Base-by-base conservation (phyloP, 2,888 invertebrate species). In the Bellardia pandia region DNA sequence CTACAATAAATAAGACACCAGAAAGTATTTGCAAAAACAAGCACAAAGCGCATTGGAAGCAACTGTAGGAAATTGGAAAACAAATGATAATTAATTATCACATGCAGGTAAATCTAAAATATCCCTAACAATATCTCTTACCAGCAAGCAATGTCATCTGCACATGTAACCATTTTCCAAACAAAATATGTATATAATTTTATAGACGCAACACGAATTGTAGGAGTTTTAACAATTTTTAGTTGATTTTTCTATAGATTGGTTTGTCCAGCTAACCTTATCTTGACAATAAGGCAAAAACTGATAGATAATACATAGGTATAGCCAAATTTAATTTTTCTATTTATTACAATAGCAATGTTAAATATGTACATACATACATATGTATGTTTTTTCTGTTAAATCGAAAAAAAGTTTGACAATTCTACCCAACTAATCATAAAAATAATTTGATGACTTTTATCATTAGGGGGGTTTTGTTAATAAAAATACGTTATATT, bases 121-220 rank as follows among this genome's bases (percentile, higher is more conserved):
- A 14, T 1, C n/a, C 9, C n/a, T 9, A 56, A 56, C 8, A n/a
- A 58, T 6, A 58, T 14, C 13, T 33, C 69, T 37, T 71, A 71
- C 69, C 69, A 71, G 51, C 53, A 71, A 2, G 16, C 37, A 53
- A 71, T 37, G 5, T 71, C n/a, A 9, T 53, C 69, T 9, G 13
- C 45, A 45, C 11, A 23, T 23, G 23, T 1, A 23, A 23, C 23
- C 23, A 23, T 23, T 23, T 23, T 23, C 23, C 23, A 23, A 23
- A 23, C 23, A 23, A 23, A 23, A 23, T 23, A 23, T n/a, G n/a
- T n/a, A n/a, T 23, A 23, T 23, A 23, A 23, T 23, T 23, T 23
- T 23, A 23, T 23, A 23, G 23, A 23, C 23, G 23, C 23, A 23
- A 23, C 23, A 23, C 51, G 8, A 58, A 58, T 58, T 13, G 58